Conservation (phyloP, 2,888 invertebrate species). For the Drosophila leonis region DNA sequence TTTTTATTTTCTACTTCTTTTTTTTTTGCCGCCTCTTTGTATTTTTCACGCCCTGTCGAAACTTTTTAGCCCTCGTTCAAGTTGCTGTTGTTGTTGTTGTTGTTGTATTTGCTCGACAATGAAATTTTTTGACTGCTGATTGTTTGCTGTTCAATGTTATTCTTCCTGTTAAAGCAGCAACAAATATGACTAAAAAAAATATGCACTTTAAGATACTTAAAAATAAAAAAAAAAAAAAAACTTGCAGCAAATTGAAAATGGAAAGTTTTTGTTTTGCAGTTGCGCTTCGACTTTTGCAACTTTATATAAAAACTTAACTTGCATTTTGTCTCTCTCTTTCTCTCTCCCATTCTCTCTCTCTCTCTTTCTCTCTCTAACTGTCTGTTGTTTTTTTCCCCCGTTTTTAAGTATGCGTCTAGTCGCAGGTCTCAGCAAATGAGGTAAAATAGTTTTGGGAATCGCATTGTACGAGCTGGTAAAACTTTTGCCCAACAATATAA, state of each 20-base stretch:
- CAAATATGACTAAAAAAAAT: not conserved
- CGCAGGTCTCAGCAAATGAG: constrained; percentile 63
- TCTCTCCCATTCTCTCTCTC: not conserved
- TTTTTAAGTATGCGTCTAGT: constrained; percentile 49
- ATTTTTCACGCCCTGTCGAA: constrained; percentile 72
- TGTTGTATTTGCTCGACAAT: constrained; percentile 61
- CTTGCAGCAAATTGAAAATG: constrained; percentile 74
- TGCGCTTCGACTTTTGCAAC: constrained; percentile 52
- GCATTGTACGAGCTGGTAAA: constrained; percentile 42
- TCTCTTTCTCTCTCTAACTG: not conserved
- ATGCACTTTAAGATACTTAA: constrained; percentile 47
- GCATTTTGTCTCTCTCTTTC: not conserved
- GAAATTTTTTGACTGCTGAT: constrained; percentile 79
- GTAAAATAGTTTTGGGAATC: constrained; percentile 66
- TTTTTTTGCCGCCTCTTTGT: constrained; percentile 47
- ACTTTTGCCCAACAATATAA: constrained; percentile 47
- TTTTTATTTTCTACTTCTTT: constrained; percentile 12
- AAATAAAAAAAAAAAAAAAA: constrained; percentile 24
- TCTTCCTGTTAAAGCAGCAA: constrained; percentile 61
- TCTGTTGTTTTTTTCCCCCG: not conserved
- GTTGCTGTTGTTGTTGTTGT: constrained; percentile 16
- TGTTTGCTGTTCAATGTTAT: constrained; percentile 79
- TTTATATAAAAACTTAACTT: constrained; percentile 42
- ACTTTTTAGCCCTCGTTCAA: constrained; percentile 45
- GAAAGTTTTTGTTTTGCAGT: constrained; percentile 74